Conservation (phyloP, 1,140 invertebrate species). For the Whitmania pigra region DNA sequence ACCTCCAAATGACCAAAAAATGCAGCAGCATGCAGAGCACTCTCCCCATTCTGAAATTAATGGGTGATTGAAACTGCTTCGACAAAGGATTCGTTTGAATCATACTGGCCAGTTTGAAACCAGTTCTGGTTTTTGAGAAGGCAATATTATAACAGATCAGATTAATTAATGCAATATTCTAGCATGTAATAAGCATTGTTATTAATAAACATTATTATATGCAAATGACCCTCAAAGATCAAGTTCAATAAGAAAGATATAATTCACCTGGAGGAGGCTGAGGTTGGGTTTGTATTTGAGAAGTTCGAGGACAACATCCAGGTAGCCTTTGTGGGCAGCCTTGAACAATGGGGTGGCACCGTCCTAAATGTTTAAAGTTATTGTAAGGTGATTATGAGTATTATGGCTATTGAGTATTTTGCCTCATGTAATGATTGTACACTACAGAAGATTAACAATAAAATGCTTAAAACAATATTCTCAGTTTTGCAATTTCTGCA, state of each 20-base stretch:
- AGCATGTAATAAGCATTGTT: no score
- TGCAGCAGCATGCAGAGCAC: constrained; percentile 71
- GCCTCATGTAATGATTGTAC: no score
- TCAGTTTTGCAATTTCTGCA: no score
- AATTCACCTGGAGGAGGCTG: constrained; percentile 59
- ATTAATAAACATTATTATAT: no score
- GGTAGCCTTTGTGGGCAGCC: constrained; percentile 42
- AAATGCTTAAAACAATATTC: no score
- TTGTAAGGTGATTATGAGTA: background rate
- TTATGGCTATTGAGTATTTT: background rate
- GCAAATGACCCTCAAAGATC: background rate
- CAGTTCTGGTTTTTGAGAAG: no score
- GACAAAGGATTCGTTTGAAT: no score
- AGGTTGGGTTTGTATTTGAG: constrained; percentile 67
- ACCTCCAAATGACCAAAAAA: constrained; percentile 60
- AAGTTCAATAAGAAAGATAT: constrained; percentile 4
- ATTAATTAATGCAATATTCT: no score
- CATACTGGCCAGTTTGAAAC: no score
- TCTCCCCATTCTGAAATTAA: constrained; percentile 66
- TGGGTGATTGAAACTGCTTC: background rate
- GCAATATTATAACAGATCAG: no score
- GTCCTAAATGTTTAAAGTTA: constrained; percentile 31
- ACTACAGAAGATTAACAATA: no score
- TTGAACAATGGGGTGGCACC: constrained; percentile 43
- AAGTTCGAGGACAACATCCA: constrained; percentile 68